phyloP scores from a whole-genome alignment of 2,113 vertebrate genomes.

The Pelvicachromis taeniatus region DNA sequence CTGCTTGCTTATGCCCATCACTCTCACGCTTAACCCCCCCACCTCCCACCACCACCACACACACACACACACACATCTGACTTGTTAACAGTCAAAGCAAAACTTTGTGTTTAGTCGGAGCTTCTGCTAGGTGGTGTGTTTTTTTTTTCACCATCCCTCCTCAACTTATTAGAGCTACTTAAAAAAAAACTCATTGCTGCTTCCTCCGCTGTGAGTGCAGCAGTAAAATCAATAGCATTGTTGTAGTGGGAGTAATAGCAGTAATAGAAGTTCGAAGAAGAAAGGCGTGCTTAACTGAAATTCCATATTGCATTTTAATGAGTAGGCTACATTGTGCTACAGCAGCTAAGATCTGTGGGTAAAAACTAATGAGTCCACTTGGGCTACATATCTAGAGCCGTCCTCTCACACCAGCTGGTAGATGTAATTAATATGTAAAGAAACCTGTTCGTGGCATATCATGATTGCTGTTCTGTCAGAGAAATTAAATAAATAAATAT shows the following conservation, averaged over 20 bases:
- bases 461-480: constrained; percentile 28
- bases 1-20: not conserved
- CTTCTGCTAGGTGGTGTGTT: not conserved
- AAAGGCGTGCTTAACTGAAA: not conserved
- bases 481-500: constrained; percentile 9
- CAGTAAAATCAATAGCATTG: not conserved
- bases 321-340: not conserved
- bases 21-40: not conserved
- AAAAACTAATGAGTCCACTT: constrained; percentile 56
- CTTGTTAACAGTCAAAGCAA: not conserved
- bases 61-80: not conserved
- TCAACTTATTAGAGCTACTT: not conserved
- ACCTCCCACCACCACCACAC: not conserved
- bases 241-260: not conserved
- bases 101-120: not conserved
- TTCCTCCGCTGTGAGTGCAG: not conserved
- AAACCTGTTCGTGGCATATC: constrained; percentile 57
- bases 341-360: constrained; percentile 30
- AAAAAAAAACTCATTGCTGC: not conserved
- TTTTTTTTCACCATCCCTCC: not conserved
- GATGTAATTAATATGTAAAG: constrained; percentile 66
- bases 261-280: not conserved
- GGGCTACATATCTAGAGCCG: constrained; percentile 31
- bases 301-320: constrained; percentile 20
- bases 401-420: constrained; percentile 49